Conservation (phyloP, 2,888 invertebrate species). For the Chrysina gloriosa region DNA sequence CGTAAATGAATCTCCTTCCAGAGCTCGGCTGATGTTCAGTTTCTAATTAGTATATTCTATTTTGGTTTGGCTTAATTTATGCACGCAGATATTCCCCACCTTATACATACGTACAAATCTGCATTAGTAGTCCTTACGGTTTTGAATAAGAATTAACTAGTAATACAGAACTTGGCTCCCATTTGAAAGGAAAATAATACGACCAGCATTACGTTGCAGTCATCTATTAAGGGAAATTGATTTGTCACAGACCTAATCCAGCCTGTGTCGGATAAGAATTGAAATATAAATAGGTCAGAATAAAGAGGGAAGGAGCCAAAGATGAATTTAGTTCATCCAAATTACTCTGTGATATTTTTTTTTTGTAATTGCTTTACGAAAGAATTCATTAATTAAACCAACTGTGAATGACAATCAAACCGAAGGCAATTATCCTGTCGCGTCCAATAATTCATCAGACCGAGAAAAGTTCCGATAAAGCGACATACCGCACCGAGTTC, state of each 20-base stretch:
- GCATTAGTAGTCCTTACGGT: background rate
- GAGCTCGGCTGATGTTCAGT: constrained; percentile 2
- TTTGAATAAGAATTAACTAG: too few species aligned
- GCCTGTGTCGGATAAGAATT: too few species aligned
- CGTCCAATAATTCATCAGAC: background rate
- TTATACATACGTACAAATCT: constrained; percentile 4
- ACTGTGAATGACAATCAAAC: background rate
- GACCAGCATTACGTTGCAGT: too few species aligned
- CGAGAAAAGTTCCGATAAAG: background rate
- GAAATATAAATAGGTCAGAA: too few species aligned
- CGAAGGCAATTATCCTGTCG: background rate
- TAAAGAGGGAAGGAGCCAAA: background rate
- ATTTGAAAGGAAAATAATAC: too few species aligned
- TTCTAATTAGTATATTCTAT: constrained; percentile 32
- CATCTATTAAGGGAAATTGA: too few species aligned
- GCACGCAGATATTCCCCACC: background rate
- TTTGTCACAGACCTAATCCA: too few species aligned
- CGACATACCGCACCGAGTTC: background rate
- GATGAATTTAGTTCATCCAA: too few species aligned
- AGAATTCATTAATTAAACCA: background rate
- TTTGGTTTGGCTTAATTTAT: background rate
- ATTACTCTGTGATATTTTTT: too few species aligned
- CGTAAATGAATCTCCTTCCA: constrained; percentile 22
- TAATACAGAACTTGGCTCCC: too few species aligned
- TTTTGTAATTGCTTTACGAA: too few species aligned